Conservation (phyloP, 1,140 invertebrate species). For the Drosophila subobscura region DNA sequence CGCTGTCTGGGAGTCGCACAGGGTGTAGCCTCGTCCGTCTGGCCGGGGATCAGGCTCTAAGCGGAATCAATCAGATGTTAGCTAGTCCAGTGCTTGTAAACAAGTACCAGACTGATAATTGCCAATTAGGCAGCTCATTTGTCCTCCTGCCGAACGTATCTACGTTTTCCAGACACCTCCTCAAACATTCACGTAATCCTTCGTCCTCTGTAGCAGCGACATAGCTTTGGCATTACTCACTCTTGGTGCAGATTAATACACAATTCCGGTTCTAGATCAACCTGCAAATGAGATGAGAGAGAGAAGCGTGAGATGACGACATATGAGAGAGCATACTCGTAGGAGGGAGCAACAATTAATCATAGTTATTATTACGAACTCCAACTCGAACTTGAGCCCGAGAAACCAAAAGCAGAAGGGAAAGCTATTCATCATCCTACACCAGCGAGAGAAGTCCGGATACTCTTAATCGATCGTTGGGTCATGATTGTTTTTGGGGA, state of each 20-base stretch:
- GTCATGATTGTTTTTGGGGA: no score
- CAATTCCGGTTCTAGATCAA: slow-evolving; percentile 90
- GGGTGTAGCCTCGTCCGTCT: slow-evolving; percentile 16
- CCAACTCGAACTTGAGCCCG: neutral
- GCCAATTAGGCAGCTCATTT: slow-evolving; percentile 44
- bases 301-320: slow-evolving; percentile 39
- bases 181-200: slow-evolving; percentile 22
- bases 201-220: slow-evolving; percentile 43
- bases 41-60: slow-evolving; percentile 33
- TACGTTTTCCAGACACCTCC: slow-evolving; percentile 2
- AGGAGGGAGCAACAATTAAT: slow-evolving; percentile 50
- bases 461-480: slow-evolving; percentile 13
- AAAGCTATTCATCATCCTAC: slow-evolving; percentile 37
- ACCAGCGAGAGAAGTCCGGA: slow-evolving; percentile 18
- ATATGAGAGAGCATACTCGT: slow-evolving; percentile 30
- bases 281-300: slow-evolving; percentile 85
- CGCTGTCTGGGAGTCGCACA: neutral
- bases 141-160: slow-evolving; percentile 19
- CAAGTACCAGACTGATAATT: slow-evolving; percentile 37
- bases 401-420: slow-evolving; percentile 25
- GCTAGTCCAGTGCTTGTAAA: slow-evolving; percentile 24
- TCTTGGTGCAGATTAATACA: slow-evolving; percentile 90
- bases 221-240: slow-evolving; percentile 86
- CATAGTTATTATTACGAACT: slow-evolving; percentile 55
- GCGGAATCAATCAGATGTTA: slow-evolving; percentile 45